A percentile compares a stretch with the other conserved stretches of the same genome.
phyloP scores from a whole-genome alignment of 1,140 invertebrate genomes.

The Daktulosphaira vitifoliae region DNA sequence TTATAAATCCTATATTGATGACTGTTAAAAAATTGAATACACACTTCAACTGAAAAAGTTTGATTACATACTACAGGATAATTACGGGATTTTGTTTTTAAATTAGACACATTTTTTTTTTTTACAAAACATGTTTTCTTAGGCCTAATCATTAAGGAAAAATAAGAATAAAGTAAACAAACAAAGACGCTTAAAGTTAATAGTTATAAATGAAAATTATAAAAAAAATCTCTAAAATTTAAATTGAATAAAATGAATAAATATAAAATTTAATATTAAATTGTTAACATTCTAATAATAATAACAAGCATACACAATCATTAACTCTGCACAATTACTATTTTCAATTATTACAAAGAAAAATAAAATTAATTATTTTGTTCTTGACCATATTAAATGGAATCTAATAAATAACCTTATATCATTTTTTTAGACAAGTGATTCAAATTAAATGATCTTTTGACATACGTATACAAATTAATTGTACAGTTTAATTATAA shows the following conservation, averaged over 20 bases:
- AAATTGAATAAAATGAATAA: slow-evolving; percentile 33
- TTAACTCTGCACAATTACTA: slow-evolving; percentile 16
- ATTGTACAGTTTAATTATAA: slow-evolving; percentile 15
- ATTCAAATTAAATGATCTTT: slow-evolving; percentile 10
- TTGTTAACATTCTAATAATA: slow-evolving; percentile 34
- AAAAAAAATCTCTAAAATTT: slow-evolving; percentile 34
- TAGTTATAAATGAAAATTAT: slow-evolving; percentile 34
- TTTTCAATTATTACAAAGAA: slow-evolving; percentile 28
- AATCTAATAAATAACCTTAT: background rate
- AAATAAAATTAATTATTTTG: slow-evolving; percentile 23
- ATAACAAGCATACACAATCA: slow-evolving; percentile 30
- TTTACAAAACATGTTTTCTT: slow-evolving; percentile 17
- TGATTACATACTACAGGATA: too few species aligned
- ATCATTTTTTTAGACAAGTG: background rate
- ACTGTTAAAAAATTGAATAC: slow-evolving; percentile 4
- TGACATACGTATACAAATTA: slow-evolving; percentile 9
- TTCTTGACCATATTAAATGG: slow-evolving; percentile 8
- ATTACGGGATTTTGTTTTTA: slow-evolving; percentile 6
- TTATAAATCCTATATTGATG: slow-evolving; percentile 19
- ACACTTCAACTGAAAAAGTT: slow-evolving; percentile 19
- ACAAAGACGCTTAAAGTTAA: slow-evolving; percentile 28
- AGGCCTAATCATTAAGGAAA: slow-evolving; percentile 1
- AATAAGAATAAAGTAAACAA: slow-evolving; percentile 31
- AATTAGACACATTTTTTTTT: slow-evolving; percentile 3
- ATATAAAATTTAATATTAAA: slow-evolving; percentile 33